Conservation (phyloP, 2,888 invertebrate genomes). For the Thecophora atra region DNA sequence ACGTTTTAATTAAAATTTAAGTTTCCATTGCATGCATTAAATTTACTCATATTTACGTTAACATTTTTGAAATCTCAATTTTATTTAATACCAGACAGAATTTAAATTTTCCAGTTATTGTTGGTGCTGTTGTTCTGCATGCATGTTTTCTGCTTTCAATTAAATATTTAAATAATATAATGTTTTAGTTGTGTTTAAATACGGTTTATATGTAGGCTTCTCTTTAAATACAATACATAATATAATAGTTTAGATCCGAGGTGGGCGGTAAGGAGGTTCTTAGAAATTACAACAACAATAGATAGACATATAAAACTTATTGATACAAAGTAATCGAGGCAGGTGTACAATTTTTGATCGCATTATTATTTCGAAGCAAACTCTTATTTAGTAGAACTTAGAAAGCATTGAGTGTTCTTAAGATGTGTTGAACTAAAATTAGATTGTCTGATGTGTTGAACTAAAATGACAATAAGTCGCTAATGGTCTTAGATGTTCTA, state of each 20-base stretch:
- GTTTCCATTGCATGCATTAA: no score
- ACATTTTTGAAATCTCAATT: no score
- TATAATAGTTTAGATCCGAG: not conserved
- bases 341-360: not conserved
- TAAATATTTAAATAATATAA: slow-evolving; percentile 10
- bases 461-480: slow-evolving; percentile 37
- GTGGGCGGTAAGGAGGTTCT: not conserved
- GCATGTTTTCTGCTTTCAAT: slow-evolving; percentile 24
- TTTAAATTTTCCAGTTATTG: no score
- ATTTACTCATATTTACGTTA: no score
- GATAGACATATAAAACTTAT: slow-evolving; percentile 5
- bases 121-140: slow-evolving; percentile 39
- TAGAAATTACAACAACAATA: slow-evolving; percentile 6
- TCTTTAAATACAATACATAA: not conserved
- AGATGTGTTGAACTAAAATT: not conserved
- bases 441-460: slow-evolving; percentile 15
- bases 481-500: slow-evolving; percentile 36
- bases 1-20: not conserved
- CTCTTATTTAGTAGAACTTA: not conserved
- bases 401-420: not conserved
- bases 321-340: not conserved
- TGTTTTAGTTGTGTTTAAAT: not conserved
- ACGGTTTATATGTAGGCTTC: not conserved
- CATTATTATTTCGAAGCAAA: not conserved
- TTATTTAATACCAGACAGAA: no score